Evolutionary conservation across 2,113 vertebrate species (phyloP), one percentile per base, ranked within the genome.

Genomic region (Muntiacus reevesi): DNA sequence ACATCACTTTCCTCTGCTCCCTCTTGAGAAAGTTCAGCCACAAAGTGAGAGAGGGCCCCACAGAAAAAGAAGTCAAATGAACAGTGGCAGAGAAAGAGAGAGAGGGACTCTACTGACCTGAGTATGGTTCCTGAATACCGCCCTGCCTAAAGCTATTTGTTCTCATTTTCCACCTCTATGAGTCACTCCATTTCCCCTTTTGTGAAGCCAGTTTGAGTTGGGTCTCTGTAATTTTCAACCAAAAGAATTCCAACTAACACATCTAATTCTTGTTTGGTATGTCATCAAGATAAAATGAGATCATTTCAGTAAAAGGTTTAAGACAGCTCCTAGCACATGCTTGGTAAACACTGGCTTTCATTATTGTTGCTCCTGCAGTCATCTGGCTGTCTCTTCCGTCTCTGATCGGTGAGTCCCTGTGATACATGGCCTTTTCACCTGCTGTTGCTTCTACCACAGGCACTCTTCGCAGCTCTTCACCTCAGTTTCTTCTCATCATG

Each of bases 281-380:
- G 27, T 86, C 64, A 23, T 85, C 83, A 85, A 78, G 67, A 94
- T 62, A 55, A 60, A 82, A 76, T 33, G 21, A 96, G 21, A 60
- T 30, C 4, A 30, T 71, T 97, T 55, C 84, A 90, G 74, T 43
- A 59, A 95, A 89, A n/a, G 76, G 25, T 30, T 92, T 82, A 45
- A 83, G 91, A 81, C 6, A 92, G 36, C 40, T 3, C 25, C n/a
- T 17, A 8, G 52, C 5, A 19, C 30, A 4, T 5, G 33, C 12
- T 76, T 25, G 30, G 7, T 6, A 16, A 81, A 36, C n/a, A n/a
- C 3, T 25, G 71, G 45, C 36, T 85, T 71, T 30, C 55, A 19
- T 28, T 33, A 0, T 0, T 33, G 6, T 1, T 28, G 5, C 15
- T 78, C n/a, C 82, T 8, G 23, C 0, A 2, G 50, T 82, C 43